Percentiles rank a stretch among this genome's conserved stretches.
Conservation (phyloP, 92 coral and sea anemone genomes). For the Muricea muricata region DNA sequence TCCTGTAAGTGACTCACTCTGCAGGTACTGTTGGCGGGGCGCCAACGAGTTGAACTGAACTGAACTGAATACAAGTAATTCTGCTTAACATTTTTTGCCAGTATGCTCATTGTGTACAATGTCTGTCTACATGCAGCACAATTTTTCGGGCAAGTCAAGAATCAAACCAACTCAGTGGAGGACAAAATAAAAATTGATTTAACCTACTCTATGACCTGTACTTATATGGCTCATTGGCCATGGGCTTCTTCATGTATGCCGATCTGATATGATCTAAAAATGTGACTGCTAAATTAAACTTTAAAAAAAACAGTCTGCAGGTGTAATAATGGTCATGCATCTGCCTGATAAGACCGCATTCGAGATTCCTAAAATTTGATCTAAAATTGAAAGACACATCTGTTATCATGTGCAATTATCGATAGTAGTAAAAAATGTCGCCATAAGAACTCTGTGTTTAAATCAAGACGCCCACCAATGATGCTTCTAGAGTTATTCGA, state of each 20-base stretch:
- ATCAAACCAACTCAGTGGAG: too few species aligned
- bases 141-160: too few species aligned
- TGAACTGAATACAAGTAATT: too few species aligned
- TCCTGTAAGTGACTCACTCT: too few species aligned
- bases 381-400: not conserved
- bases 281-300: not conserved
- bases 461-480: not conserved
- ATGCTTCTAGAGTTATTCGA: too few species aligned
- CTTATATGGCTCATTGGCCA: not conserved
- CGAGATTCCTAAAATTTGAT: not conserved
- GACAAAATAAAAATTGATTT: not conserved
- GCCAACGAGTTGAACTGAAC: too few species aligned
- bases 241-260: not conserved
- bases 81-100: too few species aligned
- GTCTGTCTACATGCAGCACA: too few species aligned
- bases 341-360: not conserved
- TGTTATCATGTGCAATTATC: not conserved
- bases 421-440: not conserved
- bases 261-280: not conserved
- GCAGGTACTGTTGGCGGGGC: too few species aligned
- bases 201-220: too few species aligned
- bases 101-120: too few species aligned
- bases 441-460: not conserved
- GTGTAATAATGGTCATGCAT: too few species aligned
- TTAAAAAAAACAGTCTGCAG: not conserved